Percentiles rank a stretch among this genome's conserved stretches.
Conservation (phyloP, 2,888 invertebrate genomes). For the Leptothorax acervorum region DNA sequence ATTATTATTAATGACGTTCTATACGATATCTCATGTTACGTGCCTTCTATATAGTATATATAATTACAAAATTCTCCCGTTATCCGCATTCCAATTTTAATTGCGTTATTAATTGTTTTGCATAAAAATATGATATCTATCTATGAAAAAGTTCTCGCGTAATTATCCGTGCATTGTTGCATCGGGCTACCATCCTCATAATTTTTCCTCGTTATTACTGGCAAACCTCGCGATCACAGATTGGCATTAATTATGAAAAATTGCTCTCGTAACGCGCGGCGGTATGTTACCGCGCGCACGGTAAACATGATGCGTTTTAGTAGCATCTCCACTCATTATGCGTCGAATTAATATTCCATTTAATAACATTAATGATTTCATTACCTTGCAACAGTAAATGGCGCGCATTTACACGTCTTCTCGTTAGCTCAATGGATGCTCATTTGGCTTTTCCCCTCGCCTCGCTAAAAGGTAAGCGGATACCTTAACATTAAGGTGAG, state of each 20-base stretch:
- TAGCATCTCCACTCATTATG: slow-evolving; percentile 30
- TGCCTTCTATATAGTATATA: neutral
- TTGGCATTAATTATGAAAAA: slow-evolving; percentile 56
- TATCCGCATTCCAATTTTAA: slow-evolving; percentile 33
- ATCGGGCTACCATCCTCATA: slow-evolving; percentile 2
- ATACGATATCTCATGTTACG: neutral
- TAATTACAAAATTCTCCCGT: slow-evolving; percentile 34
- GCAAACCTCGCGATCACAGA: slow-evolving; percentile 36
- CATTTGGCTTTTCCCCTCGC: neutral
- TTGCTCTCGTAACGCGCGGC: slow-evolving; percentile 23
- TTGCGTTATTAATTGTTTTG: slow-evolving; percentile 31
- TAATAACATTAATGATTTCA: slow-evolving; percentile 47
- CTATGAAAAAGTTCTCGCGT: slow-evolving; percentile 19
- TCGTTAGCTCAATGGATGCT: slow-evolving; percentile 21
- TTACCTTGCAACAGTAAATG: slow-evolving; percentile 24
- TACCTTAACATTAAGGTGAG: slow-evolving; percentile 59
- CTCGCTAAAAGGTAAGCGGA: neutral
- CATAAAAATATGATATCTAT: slow-evolving; percentile 28
- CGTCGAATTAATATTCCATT: slow-evolving; percentile 44
- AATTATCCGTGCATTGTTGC: slow-evolving; percentile 18
- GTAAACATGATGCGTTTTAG: slow-evolving; percentile 34
- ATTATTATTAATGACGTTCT: slow-evolving; percentile 21
- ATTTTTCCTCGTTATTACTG: slow-evolving; percentile 33
- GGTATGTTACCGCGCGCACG: neutral
- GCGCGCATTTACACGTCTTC: slow-evolving; percentile 34